phyloP scores from a whole-genome alignment of 2,113 vertebrate genomes.

The Oceanodroma tethys region DNA sequence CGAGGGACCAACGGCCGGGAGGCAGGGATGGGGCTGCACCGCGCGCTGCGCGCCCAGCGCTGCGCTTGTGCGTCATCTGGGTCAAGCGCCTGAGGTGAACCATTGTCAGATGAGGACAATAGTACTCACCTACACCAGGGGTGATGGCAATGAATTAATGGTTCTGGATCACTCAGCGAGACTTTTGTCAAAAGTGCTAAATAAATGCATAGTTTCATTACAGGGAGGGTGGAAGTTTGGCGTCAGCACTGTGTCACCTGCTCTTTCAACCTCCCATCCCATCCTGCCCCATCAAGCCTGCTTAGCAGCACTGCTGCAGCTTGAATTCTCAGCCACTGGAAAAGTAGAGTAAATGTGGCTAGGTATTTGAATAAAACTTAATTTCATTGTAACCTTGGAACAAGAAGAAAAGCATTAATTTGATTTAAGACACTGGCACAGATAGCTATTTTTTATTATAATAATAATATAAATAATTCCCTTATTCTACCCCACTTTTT shows the following conservation, averaged over 20 bases:
- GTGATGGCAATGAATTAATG: neutral
- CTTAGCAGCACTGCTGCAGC: neutral
- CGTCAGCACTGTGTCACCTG: neutral
- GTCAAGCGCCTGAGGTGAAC: too few relatives aligned
- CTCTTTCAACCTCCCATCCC: neutral
- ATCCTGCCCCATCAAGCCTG: neutral
- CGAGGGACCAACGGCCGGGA: neutral
- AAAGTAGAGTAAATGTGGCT: neutral
- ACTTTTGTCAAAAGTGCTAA: neutral
- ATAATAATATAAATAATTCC: neutral
- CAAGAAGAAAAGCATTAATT: constrained; percentile 41
- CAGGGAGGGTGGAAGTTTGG: neutral
- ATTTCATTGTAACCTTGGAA: constrained; percentile 24
- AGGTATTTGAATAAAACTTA: neutral
- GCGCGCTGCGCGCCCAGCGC: accelerated
- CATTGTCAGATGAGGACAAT: neutral
- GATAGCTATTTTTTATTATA: neutral
- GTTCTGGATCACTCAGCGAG: neutral
- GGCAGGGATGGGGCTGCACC: neutral
- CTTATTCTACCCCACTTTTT: neutral
- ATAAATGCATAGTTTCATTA: neutral
- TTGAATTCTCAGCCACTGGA: neutral
- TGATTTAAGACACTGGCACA: constrained; percentile 13
- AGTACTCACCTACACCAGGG: neutral
- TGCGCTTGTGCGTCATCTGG: too few relatives aligned